Conservation (phyloP, 2,113 vertebrate genomes). For the Python bivittatus region DNA sequence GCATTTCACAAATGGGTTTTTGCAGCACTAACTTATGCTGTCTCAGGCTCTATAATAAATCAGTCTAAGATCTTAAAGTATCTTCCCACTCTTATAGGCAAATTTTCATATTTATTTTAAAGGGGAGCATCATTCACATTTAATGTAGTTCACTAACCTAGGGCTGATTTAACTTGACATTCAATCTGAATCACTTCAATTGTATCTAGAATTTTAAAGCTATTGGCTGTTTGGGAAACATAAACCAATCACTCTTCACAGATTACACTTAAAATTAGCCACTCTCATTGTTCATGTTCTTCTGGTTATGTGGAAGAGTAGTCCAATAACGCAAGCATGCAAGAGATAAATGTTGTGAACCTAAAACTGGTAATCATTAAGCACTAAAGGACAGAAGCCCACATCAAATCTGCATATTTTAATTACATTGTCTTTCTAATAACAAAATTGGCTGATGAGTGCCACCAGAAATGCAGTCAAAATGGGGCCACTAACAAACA, state of each 20-base stretch:
- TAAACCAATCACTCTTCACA: conserved; percentile 17
- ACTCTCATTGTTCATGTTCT: background rate
- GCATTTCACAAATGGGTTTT: conserved; percentile 33
- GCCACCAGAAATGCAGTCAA: background rate
- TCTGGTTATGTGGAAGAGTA: background rate
- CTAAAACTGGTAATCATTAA: background rate
- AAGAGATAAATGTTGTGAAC: background rate
- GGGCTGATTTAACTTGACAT: conserved; percentile 33
- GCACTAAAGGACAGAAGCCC: background rate
- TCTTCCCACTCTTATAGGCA: conserved; percentile 28
- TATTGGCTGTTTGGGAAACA: conserved; percentile 25
- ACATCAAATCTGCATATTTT: background rate
- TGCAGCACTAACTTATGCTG: background rate
- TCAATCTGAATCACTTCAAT: conserved; percentile 8
- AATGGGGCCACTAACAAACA: background rate
- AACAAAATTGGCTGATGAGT: background rate
- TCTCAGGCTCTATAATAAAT: conserved; percentile 33
- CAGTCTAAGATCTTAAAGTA: conserved; percentile 16
- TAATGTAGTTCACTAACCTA: conserved; percentile 28
- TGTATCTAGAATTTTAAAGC: conserved; percentile 19
- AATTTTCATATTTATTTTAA: conserved; percentile 29
- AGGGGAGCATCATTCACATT: conserved; percentile 21
- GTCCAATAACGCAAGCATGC: background rate
- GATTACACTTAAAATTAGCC: conserved; percentile 10
- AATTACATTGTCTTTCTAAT: background rate